Evolutionary conservation across 2,113 vertebrate species (phyloP).

Genomic region (Semnornis frantzii): DNA sequence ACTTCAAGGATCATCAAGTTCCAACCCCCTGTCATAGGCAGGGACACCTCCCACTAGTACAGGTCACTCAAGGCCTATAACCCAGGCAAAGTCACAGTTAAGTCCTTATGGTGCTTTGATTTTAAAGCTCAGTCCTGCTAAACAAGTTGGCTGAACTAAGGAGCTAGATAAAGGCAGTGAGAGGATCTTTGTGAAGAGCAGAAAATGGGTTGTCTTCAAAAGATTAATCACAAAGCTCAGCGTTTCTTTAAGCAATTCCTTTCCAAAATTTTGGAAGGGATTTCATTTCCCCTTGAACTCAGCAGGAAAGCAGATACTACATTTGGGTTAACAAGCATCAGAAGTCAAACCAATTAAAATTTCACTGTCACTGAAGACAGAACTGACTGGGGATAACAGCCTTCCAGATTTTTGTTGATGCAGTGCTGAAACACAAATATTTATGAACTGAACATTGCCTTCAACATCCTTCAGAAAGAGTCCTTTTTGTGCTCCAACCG

Average conservation of each 20-base stretch:
- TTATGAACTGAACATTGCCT: constrained; percentile 44
- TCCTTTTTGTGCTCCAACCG: not conserved
- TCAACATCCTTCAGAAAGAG: constrained; percentile 33
- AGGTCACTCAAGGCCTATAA: too few species aligned
- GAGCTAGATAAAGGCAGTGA: not conserved
- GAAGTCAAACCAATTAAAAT: constrained; percentile 74
- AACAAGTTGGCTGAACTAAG: constrained; percentile 7
- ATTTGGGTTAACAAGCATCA: constrained; percentile 62
- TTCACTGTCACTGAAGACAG: constrained; percentile 53
- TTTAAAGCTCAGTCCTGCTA: not conserved
- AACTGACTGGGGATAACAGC: constrained; percentile 47
- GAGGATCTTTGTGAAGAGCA: not conserved
- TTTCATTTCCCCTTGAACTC: constrained; percentile 59
- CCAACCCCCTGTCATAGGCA: too few species aligned
- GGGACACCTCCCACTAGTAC: too few species aligned
- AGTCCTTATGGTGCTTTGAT: constrained; percentile 37
- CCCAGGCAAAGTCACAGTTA: not conserved
- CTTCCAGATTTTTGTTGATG: constrained; percentile 45
- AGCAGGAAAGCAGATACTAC: constrained; percentile 50
- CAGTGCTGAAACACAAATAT: constrained; percentile 70
- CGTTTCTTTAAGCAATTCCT: not conserved
- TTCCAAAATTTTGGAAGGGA: constrained; percentile 48
- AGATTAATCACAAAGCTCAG: not conserved
- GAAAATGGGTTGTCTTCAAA: not conserved
- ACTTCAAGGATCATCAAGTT: too few species aligned